Base-by-base conservation (phyloP, 2,888 invertebrate genomes). In the Limnephilus rhombicus region DNA sequence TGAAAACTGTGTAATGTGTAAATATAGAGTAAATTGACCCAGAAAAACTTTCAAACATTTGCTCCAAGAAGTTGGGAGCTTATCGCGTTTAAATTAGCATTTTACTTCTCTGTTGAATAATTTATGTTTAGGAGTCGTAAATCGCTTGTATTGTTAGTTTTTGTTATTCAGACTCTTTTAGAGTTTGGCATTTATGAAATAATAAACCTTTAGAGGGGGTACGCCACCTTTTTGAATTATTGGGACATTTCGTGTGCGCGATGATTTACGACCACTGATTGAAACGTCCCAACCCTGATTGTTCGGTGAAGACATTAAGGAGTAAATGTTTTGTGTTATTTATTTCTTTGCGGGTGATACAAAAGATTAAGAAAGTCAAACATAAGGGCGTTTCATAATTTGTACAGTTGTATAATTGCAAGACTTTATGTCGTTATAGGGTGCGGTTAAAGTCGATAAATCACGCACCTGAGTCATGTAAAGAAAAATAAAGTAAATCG, bases 151-250 rank as follows among this genome's bases (percentile, higher is more conserved):
- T 86, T 86, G 86, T 86, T 88, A 49, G 29, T 88, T 91, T 91
- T 83, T 91, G 80, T 91, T 83, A 91, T 89, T 88, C 88, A 34
- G 53, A 85, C 80, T 85, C 49, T 68, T 91, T 91, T 45, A 41
- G 89, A 68, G 49, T 53, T 91, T 90, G 91, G 91, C 91, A 89
- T 92, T 92, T 93, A 91, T 91, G 92, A 92, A 92, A 93, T 92
- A 91, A 92, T 92, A 93, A 92, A 93, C 83, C 81, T 37, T 31
- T 24, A 11, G 53, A 82, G 85, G 88, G 93, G 91, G 91, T 91
- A 91, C 87, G 90, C 85, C 81, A 86, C 45, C 89, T 29, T 87
- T 90, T 91, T 93, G 92, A 93, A 87, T 93, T 93, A 93, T 93
- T 91, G 80, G 92, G 86, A 85, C 91, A 92, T 91, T 93, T 89